Base-by-base conservation (phyloP, 1,140 invertebrate species). In the Papilio polyxenes region DNA sequence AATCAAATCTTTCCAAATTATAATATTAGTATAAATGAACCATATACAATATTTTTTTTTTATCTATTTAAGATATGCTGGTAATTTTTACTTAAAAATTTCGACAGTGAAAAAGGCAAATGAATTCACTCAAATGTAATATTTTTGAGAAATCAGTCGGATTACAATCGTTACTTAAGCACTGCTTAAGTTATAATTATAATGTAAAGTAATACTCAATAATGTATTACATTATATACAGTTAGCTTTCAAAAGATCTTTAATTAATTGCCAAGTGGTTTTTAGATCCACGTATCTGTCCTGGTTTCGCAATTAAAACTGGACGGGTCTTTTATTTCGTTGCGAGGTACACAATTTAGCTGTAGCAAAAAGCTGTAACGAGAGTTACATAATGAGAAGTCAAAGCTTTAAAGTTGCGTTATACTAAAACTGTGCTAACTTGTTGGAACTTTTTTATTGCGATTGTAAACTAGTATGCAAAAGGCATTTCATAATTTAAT, bases 241-340 rank as follows among this genome's bases (percentile, higher is more conserved):
- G 89, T 89, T 88, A 86, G 87, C 80, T 84, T 86, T 89, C 23
- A 69, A 6, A 37, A 69, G 23, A 65, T 65, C 20, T 65, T 69
- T 72, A 7, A 37, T 72, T 62, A 72, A 72, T 72, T 72, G 37
- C 31, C 31, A 37, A 40, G 65, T 40, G 65, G 65, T 72, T 72
- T 37, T 31, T 74, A 40, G 31, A 23, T 51, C 48, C 74, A 49
- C 37, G 65, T 72, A 72, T 72, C 65, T 72, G 65, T 40, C 65
- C 65, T 31, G 65, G 65, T 72, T 37, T 40, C 31, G 65, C 31
- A 72, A 72, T 37, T 72, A 37, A 72, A 72, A 72, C 65, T 37
- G 65, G 31, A 37, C 37, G 3, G 23, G 11, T 37, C 65, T 72
- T 72, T 72, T 72, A 72, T 72, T 40, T 72, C 65, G 31, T 65